phyloP scores from a whole-genome alignment of 2,113 vertebrate species.

The Zosterops japonicus region DNA sequence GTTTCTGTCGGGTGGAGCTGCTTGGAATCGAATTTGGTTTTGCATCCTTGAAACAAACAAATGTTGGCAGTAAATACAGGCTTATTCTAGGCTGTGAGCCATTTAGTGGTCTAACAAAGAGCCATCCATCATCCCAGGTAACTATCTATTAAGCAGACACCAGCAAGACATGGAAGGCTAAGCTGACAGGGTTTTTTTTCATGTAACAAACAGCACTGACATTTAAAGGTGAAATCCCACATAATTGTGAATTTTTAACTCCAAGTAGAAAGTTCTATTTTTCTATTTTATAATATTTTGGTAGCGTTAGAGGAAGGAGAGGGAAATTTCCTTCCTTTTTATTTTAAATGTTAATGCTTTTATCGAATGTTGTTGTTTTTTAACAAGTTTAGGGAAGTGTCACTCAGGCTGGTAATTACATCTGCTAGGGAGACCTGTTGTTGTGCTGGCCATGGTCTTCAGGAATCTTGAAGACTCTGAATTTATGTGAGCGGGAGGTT shows the following conservation, averaged over 20 bases:
- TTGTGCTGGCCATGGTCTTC: neutral
- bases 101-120: conserved; percentile 55
- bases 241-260: conserved; percentile 67
- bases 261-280: conserved; percentile 23
- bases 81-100: conserved; percentile 37
- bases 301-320: neutral
- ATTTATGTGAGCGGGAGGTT: neutral
- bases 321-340: neutral
- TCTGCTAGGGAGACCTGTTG: conserved; percentile 52
- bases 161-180: conserved; percentile 67
- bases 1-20: conserved; percentile 35
- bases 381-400: conserved; percentile 12
- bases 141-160: conserved; percentile 72
- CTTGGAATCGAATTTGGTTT: conserved; percentile 28
- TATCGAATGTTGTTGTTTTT: neutral
- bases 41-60: conserved; percentile 58
- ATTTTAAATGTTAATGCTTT: conserved; percentile 5
- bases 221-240: conserved; percentile 70
- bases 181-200: conserved; percentile 64
- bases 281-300: conserved; percentile 13
- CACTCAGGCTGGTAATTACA: neutral
- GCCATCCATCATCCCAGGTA: conserved; percentile 63
- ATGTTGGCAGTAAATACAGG: conserved; percentile 41
- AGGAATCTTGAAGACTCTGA: neutral
- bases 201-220: conserved; percentile 71